A percentile compares a stretch with the other conserved stretches of the same genome.
These are phyloP conservation scores for Neolamprologus variostigma DNA, from an alignment of 2,113 vertebrate genomes.

Conservation along the genomic window DNA sequence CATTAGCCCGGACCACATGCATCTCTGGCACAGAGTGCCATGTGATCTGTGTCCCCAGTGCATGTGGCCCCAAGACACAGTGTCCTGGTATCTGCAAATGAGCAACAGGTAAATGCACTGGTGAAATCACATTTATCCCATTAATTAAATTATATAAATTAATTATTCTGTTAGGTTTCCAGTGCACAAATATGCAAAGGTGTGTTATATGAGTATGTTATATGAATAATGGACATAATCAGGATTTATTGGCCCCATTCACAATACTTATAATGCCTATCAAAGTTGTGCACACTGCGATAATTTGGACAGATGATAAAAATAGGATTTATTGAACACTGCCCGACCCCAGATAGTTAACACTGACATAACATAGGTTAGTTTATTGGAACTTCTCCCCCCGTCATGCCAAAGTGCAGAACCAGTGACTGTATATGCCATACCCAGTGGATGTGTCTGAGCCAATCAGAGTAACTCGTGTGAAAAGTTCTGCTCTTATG, in stretches of 20 bases:
- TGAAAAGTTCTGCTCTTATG: constrained; percentile 73
- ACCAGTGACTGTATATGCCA: constrained; percentile 34
- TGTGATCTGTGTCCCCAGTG: not conserved
- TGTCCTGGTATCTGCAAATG: not conserved
- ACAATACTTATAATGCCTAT: not conserved
- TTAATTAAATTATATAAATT: not conserved
- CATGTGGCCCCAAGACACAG: not conserved
- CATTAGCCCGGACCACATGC: not conserved
- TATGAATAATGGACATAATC: not conserved
- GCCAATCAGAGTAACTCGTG: constrained; percentile 62
- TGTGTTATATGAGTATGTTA: not conserved
- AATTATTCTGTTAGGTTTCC: not conserved
- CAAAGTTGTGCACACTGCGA: not conserved
- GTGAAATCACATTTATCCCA: not conserved
- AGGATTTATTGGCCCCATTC: not conserved
- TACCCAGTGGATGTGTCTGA: constrained; percentile 47
- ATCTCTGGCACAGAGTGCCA: not conserved
- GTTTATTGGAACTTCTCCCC: not conserved
- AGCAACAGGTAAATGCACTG: not conserved
- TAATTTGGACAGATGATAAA: not conserved
- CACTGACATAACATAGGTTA: not conserved
- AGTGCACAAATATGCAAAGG: not conserved
- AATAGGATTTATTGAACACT: not conserved
- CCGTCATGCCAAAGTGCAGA: not conserved
- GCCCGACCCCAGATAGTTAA: not conserved